These are phyloP conservation scores for Drosophila equinoxialis DNA, from an alignment of 1,140 invertebrate genomes.

Conservation along the genomic window DNA sequence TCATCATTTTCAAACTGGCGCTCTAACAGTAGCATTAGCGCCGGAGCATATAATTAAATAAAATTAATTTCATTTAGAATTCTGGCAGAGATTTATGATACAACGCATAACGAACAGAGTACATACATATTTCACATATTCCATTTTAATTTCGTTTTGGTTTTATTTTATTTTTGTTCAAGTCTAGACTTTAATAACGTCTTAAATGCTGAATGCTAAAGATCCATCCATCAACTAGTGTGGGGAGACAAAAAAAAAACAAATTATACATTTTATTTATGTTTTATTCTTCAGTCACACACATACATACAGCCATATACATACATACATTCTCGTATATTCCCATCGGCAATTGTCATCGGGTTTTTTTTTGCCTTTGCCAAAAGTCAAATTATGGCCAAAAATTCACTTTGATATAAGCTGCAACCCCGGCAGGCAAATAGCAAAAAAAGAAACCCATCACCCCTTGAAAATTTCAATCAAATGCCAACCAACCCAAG, in stretches of 20 bases:
- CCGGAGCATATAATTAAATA: conserved; percentile 71
- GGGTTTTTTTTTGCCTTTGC: conserved; percentile 43
- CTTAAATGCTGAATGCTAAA: conserved; percentile 34
- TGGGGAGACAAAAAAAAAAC: neutral
- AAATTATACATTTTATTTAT: neutral
- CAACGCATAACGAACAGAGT: neutral
- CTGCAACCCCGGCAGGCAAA: conserved; percentile 46
- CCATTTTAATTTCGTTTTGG: neutral
- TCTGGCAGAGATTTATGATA: conserved; percentile 69
- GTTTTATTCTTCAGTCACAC: conserved; percentile 5
- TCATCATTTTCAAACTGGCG: conserved; percentile 31
- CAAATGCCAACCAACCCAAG: conserved; percentile 46
- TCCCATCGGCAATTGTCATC: conserved; percentile 44
- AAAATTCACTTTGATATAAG: conserved; percentile 65
- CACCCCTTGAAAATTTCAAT: conserved; percentile 57
- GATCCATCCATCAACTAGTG: conserved; percentile 55
- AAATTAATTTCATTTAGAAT: conserved; percentile 65
- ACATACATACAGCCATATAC: too few species aligned
- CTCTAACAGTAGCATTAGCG: conserved; percentile 54
- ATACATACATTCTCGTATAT: conserved; percentile 16
- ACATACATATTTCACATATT: neutral
- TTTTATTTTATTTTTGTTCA: neutral
- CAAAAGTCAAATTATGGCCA: conserved; percentile 66
- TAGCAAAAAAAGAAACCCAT: conserved; percentile 36
- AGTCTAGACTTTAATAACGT: conserved; percentile 46